Percentiles rank a stretch among this genome's conserved stretches.
These are phyloP conservation scores for Macaca mulatta DNA, from an alignment of 2,113 vertebrate genomes.

Conservation along the genomic window DNA sequence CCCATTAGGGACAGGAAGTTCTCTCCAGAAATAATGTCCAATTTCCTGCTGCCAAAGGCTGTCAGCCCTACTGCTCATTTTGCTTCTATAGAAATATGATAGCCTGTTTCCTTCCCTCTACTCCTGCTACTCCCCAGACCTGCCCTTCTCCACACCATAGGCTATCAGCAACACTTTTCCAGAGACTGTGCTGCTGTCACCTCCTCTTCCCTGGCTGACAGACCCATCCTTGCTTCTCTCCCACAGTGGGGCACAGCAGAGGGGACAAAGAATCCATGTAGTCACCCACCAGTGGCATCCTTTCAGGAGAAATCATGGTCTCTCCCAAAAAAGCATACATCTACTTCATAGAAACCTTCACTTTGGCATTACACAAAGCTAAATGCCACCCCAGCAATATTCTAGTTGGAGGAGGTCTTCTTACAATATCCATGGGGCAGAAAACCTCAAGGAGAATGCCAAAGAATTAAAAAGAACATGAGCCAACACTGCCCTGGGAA, in stretches of 20 bases:
- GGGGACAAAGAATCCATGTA: background rate
- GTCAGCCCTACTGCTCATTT: background rate
- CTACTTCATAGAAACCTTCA: background rate
- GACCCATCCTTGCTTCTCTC: background rate
- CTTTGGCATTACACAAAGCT: background rate
- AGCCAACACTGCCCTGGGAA: background rate
- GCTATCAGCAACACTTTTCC: background rate
- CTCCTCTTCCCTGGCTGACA: fast-evolving
- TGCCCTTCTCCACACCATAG: background rate
- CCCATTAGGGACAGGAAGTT: slow-evolving; percentile 32
- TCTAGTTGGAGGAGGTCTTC: background rate
- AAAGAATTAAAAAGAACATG: background rate
- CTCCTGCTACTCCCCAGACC: fast-evolving
- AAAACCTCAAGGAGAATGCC: background rate
- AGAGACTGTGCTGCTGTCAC: background rate
- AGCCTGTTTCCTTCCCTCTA: slow-evolving; percentile 29
- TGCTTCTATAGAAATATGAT: background rate
- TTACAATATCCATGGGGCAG: fast-evolving
- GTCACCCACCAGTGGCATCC: background rate
- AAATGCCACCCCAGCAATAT: background rate
- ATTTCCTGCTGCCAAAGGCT: slow-evolving; percentile 57
- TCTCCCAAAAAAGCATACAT: background rate
- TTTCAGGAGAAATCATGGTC: background rate
- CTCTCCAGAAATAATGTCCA: slow-evolving; percentile 59
- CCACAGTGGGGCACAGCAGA: background rate